A percentile compares a stretch with the other conserved stretches of the same genome.
These are phyloP conservation scores for Falco berigora DNA, from an alignment of 2,797 vertebrate species.

Conservation along the genomic window DNA sequence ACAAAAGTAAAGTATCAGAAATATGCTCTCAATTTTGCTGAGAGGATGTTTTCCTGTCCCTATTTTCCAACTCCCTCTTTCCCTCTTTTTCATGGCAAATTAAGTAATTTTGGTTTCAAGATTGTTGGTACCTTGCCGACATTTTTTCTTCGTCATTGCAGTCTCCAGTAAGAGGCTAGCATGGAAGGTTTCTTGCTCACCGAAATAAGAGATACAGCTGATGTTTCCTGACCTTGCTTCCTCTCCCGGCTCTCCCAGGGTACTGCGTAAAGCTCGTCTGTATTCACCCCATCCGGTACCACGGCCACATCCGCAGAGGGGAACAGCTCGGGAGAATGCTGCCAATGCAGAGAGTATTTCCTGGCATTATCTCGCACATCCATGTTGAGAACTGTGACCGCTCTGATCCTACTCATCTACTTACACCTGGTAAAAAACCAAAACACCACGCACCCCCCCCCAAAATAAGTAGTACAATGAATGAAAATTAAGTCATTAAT, in stretches of 20 bases:
- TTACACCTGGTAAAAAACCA: constrained; percentile 9
- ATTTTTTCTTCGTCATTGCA: neutral
- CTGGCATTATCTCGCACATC: constrained; percentile 79
- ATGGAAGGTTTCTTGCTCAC: neutral
- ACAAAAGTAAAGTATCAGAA: neutral
- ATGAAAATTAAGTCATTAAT: neutral
- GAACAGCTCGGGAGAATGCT: constrained; percentile 73
- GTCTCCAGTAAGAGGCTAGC: neutral
- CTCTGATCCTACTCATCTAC: constrained; percentile 63
- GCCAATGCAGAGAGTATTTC: constrained; percentile 76
- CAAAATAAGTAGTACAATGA: neutral
- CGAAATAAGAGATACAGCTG: neutral
- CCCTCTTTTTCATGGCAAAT: neutral
- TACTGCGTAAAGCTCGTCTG: constrained; percentile 81
- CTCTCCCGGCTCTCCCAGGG: constrained; percentile 44
- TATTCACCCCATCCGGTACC: constrained; percentile 74
- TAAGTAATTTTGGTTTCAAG: neutral
- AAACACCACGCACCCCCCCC: rapidly evolving
- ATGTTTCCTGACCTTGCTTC: neutral
- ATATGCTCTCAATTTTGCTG: neutral
- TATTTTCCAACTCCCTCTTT: neutral
- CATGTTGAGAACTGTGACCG: constrained; percentile 81
- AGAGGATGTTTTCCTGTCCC: neutral
- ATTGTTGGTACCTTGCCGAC: neutral
- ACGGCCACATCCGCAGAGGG: constrained; percentile 68